Evolutionary conservation across 2,797 vertebrate species (phyloP).

Genomic region (Neostethus bicornis): DNA sequence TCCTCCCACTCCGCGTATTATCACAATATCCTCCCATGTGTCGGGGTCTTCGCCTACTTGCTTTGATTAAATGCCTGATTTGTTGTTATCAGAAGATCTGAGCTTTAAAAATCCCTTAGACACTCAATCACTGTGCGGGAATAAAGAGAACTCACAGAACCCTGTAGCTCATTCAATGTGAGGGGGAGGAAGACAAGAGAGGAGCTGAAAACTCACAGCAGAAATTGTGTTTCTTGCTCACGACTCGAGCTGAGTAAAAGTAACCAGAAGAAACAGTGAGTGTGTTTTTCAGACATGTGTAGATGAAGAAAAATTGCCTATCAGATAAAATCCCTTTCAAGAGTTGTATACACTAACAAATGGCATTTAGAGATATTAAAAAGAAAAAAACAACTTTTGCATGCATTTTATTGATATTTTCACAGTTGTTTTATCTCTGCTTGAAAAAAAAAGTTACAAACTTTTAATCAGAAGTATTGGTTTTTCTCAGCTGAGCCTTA

Average conservation of each 20-base stretch:
- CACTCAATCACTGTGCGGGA: conserved; percentile 53
- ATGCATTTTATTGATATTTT: not conserved
- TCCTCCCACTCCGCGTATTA: conserved; percentile 32
- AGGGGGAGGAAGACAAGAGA: conserved; percentile 52
- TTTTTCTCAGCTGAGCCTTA: conserved; percentile 28
- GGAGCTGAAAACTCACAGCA: conserved; percentile 29
- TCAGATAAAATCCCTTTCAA: conserved; percentile 14
- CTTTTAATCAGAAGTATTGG: conserved; percentile 37
- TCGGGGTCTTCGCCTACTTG: conserved; percentile 24
- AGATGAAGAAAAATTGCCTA: not conserved
- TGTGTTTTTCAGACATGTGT: not conserved
- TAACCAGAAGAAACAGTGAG: conserved; percentile 12
- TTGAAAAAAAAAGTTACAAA: conserved; percentile 17
- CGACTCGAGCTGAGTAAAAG: conserved; percentile 32
- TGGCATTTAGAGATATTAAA: not conserved
- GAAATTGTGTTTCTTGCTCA: conserved; percentile 44
- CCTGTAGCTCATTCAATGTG: conserved; percentile 41
- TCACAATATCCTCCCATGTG: conserved; percentile 33
- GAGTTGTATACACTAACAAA: not conserved
- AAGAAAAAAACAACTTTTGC: not conserved
- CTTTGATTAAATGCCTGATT: conserved; percentile 66
- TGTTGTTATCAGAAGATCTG: conserved; percentile 60
- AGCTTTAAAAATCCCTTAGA: conserved; percentile 58
- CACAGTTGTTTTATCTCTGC: not conserved
- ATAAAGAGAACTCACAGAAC: conserved; percentile 48